Conservation (phyloP, 2,113 vertebrate species). For the Podiceps cristatus region DNA sequence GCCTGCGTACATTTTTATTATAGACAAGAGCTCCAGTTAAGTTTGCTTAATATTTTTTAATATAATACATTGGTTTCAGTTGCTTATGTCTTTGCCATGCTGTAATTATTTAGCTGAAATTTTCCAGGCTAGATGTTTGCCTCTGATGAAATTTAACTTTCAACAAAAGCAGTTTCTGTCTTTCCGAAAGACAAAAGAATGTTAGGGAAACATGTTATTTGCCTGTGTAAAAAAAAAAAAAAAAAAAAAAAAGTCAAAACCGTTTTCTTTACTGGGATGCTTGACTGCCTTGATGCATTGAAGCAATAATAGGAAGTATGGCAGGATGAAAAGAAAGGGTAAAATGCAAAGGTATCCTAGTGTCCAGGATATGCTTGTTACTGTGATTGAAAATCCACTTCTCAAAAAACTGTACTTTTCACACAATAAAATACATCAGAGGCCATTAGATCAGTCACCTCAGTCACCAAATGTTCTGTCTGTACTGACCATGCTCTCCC, state of each 20-base stretch:
- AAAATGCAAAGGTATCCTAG: not conserved
- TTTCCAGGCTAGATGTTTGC: slow-evolving; percentile 22
- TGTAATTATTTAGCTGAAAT: slow-evolving; percentile 46
- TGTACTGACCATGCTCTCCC: not conserved
- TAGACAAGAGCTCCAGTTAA: slow-evolving; percentile 21
- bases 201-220: not conserved
- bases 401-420: not conserved
- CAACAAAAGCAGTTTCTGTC: not conserved
- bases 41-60: slow-evolving; percentile 55
- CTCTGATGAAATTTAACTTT: slow-evolving; percentile 10
- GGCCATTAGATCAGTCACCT: not conserved
- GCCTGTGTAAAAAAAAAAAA: not conserved
- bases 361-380: not conserved
- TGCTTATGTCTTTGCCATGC: not conserved
- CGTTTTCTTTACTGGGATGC: not conserved
- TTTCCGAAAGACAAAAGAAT: not conserved
- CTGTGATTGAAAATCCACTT: not conserved
- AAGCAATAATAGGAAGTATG: not conserved
- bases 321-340: not conserved
- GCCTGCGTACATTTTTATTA: slow-evolving; percentile 46
- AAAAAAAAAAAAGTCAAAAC: not conserved
- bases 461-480: not conserved
- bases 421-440: not conserved
- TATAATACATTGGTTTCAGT: slow-evolving; percentile 33
- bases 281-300: not conserved